A percentile compares a stretch with the other conserved stretches of the same genome.
These are phyloP conservation scores for Procambarus virginalis DNA, from an alignment of 1,140 invertebrate genomes.

Conservation along the genomic window DNA sequence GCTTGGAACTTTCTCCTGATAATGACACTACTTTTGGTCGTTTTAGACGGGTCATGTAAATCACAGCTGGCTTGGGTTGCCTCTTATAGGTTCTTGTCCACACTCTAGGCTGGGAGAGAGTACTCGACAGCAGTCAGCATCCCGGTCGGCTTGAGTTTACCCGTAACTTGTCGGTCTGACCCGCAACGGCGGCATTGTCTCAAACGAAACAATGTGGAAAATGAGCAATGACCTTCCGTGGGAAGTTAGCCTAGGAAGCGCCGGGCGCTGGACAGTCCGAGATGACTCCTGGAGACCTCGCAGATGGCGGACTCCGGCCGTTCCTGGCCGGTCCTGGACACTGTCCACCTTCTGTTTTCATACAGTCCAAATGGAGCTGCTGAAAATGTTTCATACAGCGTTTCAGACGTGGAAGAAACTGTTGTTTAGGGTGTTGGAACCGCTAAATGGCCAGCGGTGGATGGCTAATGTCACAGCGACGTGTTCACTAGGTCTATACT, in stretches of 20 bases:
- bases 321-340: neutral
- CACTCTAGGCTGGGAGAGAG: neutral
- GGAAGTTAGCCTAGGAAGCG: neutral
- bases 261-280: neutral
- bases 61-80: neutral
- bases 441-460: too few relatives aligned
- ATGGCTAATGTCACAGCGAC: too few relatives aligned
- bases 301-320: neutral
- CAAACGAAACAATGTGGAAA: slow-evolving; percentile 2
- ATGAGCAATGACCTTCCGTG: neutral
- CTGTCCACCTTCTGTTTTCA: neutral
- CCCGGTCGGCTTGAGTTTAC: neutral
- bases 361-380: neutral
- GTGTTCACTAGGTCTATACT: too few relatives aligned
- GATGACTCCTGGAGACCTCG: neutral
- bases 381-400: neutral
- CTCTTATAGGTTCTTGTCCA: neutral
- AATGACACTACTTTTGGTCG: too few relatives aligned
- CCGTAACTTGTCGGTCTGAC: neutral
- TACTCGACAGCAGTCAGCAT: neutral
- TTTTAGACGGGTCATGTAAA: too few relatives aligned
- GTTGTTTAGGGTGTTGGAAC: too few relatives aligned
- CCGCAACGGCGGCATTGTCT: neutral
- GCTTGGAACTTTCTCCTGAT: too few relatives aligned
- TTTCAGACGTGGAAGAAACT: too few relatives aligned